Conservation (phyloP, 2,113 vertebrate genomes). For the Ailuropoda melanoleuca region DNA sequence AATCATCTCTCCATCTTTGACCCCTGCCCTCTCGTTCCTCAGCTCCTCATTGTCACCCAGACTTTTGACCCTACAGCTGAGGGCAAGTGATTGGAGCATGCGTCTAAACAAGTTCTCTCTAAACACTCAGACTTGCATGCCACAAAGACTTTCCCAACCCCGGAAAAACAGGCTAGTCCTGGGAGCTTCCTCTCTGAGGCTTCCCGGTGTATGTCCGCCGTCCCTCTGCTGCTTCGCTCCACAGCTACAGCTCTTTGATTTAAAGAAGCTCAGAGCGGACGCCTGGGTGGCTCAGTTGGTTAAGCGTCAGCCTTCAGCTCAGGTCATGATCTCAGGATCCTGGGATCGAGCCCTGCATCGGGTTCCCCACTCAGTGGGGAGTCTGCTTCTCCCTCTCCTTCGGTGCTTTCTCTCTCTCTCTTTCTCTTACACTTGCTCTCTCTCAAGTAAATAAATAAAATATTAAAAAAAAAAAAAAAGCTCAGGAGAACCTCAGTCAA, state of each 20-base stretch:
- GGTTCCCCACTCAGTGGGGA: not conserved
- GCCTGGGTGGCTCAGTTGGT: not conserved
- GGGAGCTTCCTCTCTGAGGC: not conserved
- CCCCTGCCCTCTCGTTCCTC: not conserved
- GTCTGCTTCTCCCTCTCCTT: not conserved
- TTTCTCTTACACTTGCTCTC: not conserved
- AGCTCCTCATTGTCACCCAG: not conserved
- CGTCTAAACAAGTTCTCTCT: not conserved
- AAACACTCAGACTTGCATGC: not conserved
- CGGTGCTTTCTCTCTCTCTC: too few species aligned
- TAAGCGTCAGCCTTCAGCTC: not conserved
- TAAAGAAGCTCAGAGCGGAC: not conserved
- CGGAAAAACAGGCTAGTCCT: not conserved
- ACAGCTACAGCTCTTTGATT: not conserved
- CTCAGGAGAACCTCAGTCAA: not conserved
- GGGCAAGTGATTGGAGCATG: accelerated
- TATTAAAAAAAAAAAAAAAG: too few species aligned
- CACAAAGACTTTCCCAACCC: not conserved
- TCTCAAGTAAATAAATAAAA: not conserved
- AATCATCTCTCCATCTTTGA: not conserved
- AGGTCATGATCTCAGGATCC: not conserved
- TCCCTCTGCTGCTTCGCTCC: not conserved
- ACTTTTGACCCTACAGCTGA: not conserved
- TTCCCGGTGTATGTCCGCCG: not conserved
- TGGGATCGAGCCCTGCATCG: not conserved